Conservation (phyloP, 2,888 invertebrate genomes). For the Ormyrus nitidulus region DNA sequence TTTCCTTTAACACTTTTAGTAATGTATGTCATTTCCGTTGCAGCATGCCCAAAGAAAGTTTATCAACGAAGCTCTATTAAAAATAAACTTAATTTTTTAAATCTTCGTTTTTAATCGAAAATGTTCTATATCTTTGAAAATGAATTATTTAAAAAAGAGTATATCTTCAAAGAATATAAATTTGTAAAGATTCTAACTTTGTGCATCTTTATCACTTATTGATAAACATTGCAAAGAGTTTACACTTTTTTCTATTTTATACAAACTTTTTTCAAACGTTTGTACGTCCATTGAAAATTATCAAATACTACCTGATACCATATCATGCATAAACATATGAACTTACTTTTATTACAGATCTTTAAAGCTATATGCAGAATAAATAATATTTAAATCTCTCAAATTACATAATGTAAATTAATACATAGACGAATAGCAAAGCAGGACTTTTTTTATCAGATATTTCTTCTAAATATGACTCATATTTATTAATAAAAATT, state of each 20-base stretch:
- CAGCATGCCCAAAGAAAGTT: slow-evolving; percentile 17
- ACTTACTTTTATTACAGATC: slow-evolving; percentile 5
- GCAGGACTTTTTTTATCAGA: background rate
- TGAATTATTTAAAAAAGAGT: too few relatives aligned
- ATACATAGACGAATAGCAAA: background rate
- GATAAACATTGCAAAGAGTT: too few relatives aligned
- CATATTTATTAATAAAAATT: slow-evolving; percentile 27
- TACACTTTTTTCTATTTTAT: background rate
- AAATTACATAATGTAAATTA: slow-evolving; percentile 3
- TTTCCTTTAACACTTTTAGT: background rate
- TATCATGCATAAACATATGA: slow-evolving; percentile 26
- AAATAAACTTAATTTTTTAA: too few relatives aligned
- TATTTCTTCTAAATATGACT: background rate
- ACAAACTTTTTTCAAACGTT: slow-evolving; percentile 4
- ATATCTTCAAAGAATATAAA: too few relatives aligned
- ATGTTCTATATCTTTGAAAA: too few relatives aligned
- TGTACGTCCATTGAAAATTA: too few relatives aligned
- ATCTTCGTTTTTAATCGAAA: too few relatives aligned
- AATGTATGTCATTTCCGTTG: background rate
- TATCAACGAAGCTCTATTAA: slow-evolving; percentile 27
- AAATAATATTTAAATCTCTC: slow-evolving; percentile 6
- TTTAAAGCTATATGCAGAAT: background rate
- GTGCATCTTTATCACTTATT: too few relatives aligned
- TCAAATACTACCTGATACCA: background rate
- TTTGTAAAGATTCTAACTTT: too few relatives aligned